phyloP scores from a whole-genome alignment of 2,113 vertebrate species.

The Pandion haliaetus region DNA sequence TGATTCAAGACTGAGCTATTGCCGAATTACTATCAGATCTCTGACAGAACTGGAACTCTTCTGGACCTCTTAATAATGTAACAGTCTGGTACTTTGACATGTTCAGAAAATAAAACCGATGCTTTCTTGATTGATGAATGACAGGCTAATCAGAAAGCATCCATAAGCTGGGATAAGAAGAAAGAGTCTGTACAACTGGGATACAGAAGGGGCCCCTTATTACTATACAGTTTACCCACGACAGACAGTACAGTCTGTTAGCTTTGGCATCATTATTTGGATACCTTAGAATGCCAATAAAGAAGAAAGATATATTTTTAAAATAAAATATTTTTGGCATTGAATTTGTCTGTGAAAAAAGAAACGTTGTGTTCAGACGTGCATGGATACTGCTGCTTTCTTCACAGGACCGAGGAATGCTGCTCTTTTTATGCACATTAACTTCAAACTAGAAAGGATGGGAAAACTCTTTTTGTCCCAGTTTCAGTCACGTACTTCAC shows the following conservation, averaged over 20 bases:
- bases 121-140: not conserved
- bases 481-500: not conserved
- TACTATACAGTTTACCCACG: not conserved
- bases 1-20: not conserved
- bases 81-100: not conserved
- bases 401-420: not conserved
- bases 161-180: not conserved
- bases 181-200: not conserved
- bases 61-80: not conserved
- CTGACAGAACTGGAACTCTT: not conserved
- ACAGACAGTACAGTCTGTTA: slow-evolving; percentile 1
- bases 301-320: not conserved
- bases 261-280: slow-evolving; percentile 36
- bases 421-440: not conserved
- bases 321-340: slow-evolving; percentile 3
- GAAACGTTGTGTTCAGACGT: not conserved
- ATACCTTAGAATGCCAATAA: not conserved
- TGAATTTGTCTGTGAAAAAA: not conserved
- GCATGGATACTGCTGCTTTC: not conserved
- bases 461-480: not conserved
- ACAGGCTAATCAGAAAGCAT: not conserved
- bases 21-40: not conserved
- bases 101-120: not conserved
- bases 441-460: not conserved
- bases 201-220: not conserved